Evolutionary conservation across 2,888 invertebrate genomes (phyloP), one percentile per base, ranked within the genome.

Genomic region (Hemithea aestivaria): DNA sequence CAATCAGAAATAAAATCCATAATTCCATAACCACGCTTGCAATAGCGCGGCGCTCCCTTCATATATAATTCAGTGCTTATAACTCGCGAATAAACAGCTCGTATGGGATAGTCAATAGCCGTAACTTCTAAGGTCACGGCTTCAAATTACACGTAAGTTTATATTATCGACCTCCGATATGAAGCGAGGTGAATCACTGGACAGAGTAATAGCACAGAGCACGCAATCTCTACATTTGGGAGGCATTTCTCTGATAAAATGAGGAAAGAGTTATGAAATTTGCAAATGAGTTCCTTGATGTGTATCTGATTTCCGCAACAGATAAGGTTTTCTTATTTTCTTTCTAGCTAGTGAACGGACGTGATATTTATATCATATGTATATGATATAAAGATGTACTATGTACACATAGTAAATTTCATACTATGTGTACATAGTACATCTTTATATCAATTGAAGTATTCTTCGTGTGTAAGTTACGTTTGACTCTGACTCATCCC

Each of bases 161-260:
- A 54, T 65, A 70, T 35, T 12, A 36, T 68, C 66, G 71, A 66
- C 67, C 66, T 69, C 60, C 62, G 16, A 60, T 71, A 71, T 66
- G 67, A 54, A 56, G 61, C 70, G 70, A 79, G 76, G 80, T 70
- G 73, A 78, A 71, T 65, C 62, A 60, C 52, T 30, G 20, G 28
- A 28, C 53, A 53, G 69, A 66, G 70, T 78, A 77, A 76, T 76
- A 62, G 65, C 62, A 49, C 47, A 62, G 51, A 52, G 70, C 80
- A 76, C 76, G 79, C 80, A 68, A 80, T 62, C 57, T 53, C 57
- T 53, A 50, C 73, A 69, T 77, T 77, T 69, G 55, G 52, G 46
- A 43, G 30, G 35, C 27, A 48, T 50, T 37, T 51, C 37, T 46
- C 43, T 46, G 48, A 45, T 39, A 38, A 28, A 53, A 66, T 55